These are phyloP conservation scores for Podabrus alpinus DNA, from an alignment of 2,888 invertebrate species.

Conservation along the genomic window DNA sequence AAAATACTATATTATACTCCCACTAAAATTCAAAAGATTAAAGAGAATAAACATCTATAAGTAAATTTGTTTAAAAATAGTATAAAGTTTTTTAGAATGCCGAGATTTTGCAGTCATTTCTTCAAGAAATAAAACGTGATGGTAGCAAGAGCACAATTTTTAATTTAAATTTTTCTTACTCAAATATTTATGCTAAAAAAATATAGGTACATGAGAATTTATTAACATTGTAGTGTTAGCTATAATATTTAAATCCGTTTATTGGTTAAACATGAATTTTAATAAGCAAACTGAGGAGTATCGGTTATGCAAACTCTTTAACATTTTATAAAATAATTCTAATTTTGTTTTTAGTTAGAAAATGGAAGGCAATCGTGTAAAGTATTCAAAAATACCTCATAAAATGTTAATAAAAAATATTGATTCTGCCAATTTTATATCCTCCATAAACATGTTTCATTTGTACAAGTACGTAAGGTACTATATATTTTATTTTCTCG, in stretches of 20 bases:
- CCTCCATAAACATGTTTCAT: not conserved
- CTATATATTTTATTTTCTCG: not conserved
- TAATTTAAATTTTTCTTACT: not conserved
- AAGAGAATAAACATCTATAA: not conserved
- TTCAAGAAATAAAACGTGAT: not conserved
- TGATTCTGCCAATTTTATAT: not conserved
- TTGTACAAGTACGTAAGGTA: not conserved
- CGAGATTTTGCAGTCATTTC: not conserved
- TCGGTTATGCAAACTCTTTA: not conserved
- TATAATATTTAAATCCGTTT: not conserved
- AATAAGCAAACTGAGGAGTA: not conserved
- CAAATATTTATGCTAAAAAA: not conserved
- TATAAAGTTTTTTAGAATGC: not conserved
- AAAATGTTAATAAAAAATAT: not conserved
- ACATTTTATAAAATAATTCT: not conserved
- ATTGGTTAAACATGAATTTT: not conserved
- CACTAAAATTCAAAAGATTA: not conserved
- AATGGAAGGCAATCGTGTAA: not conserved
- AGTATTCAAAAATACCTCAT: not conserved
- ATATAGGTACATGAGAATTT: not conserved
- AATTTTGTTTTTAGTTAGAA: not conserved
- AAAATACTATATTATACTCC: too few species aligned
- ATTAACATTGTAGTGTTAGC: not conserved
- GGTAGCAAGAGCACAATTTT: not conserved
- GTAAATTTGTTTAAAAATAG: not conserved